Evolutionary conservation across 2,797 vertebrate genomes (phyloP), one percentile per base, ranked within the genome.

Genomic region (Anabas testudineus): DNA sequence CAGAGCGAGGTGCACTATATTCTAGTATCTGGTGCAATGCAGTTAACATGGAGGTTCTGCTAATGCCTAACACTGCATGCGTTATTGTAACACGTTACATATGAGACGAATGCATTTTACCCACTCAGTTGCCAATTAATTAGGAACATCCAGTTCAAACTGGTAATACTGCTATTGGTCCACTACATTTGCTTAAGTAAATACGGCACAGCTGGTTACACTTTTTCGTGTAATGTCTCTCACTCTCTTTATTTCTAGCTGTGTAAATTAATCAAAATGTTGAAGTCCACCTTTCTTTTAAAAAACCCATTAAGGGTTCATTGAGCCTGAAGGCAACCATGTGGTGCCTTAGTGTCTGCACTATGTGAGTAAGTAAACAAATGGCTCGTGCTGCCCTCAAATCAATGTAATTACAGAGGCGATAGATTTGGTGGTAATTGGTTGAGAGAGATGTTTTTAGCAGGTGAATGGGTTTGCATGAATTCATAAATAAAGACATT

Each of bases 1-100:
- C 98, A 99, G 91, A 99, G 98, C 61, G 97, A 99, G 97, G 98
- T 99, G 95, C 72, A 42, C 68, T 59, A 42, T 74, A 51, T 76
- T 82, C 72, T 73, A 26, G 56, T 73, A 56, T 76, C 80, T 84
- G 76, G 76, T 88, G 83, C 83, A 82, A 60, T 81, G 85, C 86
- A 84, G 79, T 79, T 74, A 63, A 56, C 54, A 62, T 65, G 64
- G 64, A 70, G 7, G 18, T 57, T 83, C 61, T 81, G 54, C 65
- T 66, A 42, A 52, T 68, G 56, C 24, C 28, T 13, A 28, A 30
- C 19, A 4, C 59, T 57, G 57, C 64, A 63, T 66, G 66, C 62
- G 36, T 64, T 67, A 69, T 21, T 65, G 71, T 41, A 53, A 54
- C 32, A 53, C 43, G 7, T 55, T 69, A 26, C 36, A 21, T n/a